phyloP scores from a whole-genome alignment of 2,113 vertebrate species.

The Electrona antarctica region DNA sequence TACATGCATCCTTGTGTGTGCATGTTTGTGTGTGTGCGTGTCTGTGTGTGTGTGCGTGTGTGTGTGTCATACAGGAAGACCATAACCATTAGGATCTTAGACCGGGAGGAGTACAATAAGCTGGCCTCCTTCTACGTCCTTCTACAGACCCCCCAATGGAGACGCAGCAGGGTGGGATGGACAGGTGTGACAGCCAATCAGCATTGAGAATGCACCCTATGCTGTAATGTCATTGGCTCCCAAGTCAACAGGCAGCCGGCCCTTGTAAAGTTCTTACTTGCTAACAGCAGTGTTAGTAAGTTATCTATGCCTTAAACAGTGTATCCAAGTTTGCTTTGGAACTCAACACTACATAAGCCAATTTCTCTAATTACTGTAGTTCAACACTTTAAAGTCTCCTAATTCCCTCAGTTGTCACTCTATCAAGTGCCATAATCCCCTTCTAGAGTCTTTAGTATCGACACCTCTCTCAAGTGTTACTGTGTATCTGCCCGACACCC shows the following conservation, averaged over 20 bases:
- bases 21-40: constrained; percentile 78
- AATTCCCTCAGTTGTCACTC: no score
- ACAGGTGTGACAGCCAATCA: constrained; percentile 92
- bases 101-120: constrained; percentile 99
- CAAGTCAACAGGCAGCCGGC: constrained; percentile 43
- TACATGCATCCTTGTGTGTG: constrained; percentile 18
- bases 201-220: constrained; percentile 16
- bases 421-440: no score
- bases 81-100: constrained; percentile 95
- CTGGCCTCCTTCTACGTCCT: constrained; percentile 97
- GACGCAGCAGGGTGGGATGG: constrained; percentile 85
- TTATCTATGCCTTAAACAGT: no score
- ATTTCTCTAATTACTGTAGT: no score
- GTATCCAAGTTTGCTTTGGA: no score
- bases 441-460: no score
- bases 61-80: constrained; percentile 98
- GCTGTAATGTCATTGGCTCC: constrained; percentile 19
- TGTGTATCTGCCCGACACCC: no score
- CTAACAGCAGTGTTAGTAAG: no score
- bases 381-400: no score
- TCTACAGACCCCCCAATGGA: constrained; percentile 93
- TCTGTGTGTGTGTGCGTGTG: constrained; percentile 54
- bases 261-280: no score
- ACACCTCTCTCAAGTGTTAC: no score
- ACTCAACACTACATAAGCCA: no score